These are phyloP conservation scores for Rhynchotus rufescens DNA, from an alignment of 2,797 vertebrate species.

Conservation along the genomic window DNA sequence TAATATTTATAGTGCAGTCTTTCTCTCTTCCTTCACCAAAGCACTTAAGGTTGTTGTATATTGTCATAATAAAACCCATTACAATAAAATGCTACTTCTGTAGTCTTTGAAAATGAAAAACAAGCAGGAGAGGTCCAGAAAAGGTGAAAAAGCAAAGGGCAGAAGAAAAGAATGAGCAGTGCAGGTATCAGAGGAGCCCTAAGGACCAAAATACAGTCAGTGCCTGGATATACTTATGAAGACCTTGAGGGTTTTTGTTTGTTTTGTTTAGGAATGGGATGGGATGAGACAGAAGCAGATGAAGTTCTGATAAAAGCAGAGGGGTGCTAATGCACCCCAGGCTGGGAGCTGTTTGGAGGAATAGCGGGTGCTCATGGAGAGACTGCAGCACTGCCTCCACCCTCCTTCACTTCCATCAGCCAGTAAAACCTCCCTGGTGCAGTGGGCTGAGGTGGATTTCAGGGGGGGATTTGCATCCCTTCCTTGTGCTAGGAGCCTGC, in stretches of 20 bases:
- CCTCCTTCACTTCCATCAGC: neutral
- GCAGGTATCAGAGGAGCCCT: neutral
- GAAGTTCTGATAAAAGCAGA: neutral
- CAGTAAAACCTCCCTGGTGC: neutral
- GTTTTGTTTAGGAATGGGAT: neutral
- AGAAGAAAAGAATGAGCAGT: neutral
- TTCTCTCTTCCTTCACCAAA: slow-evolving; percentile 29
- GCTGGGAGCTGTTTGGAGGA: neutral
- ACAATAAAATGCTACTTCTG: slow-evolving; percentile 42
- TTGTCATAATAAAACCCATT: slow-evolving; percentile 36
- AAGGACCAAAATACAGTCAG: neutral
- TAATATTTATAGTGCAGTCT: slow-evolving; percentile 58
- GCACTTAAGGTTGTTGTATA: slow-evolving; percentile 53
- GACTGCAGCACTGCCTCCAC: neutral
- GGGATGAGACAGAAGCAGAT: neutral
- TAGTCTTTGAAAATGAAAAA: neutral
- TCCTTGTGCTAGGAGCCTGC: neutral
- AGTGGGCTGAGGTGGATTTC: neutral
- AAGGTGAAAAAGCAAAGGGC: neutral
- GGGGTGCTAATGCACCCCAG: neutral
- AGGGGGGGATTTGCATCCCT: neutral
- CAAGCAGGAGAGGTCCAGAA: neutral
- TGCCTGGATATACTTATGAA: neutral
- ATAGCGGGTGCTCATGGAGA: rapidly evolving
- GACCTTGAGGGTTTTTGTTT: neutral